phyloP scores from a whole-genome alignment of 2,888 invertebrate genomes.

The Molorchus minor region DNA sequence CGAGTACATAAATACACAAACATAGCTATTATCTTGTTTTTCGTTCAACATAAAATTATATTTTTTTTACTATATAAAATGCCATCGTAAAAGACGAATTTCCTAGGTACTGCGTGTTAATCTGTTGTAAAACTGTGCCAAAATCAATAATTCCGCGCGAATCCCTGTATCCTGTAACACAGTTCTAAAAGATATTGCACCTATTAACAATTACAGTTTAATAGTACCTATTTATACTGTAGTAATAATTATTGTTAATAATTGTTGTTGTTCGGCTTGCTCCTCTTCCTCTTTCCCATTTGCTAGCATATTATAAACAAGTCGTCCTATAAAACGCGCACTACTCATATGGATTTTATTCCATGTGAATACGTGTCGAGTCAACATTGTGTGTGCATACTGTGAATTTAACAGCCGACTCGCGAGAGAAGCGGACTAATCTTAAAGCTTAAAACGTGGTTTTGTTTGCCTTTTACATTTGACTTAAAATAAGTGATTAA shows the following conservation, averaged over 20 bases:
- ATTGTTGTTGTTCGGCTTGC: background rate
- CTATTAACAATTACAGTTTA: no score
- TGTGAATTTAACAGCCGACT: no score
- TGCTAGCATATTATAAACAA: no score
- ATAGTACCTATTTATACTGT: no score
- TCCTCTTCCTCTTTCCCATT: background rate
- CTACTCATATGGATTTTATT: background rate
- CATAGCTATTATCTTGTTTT: no score
- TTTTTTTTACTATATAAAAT: no score
- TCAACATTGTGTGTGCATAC: constrained; percentile 23
- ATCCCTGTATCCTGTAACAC: background rate
- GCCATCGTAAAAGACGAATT: background rate
- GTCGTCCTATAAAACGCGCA: background rate
- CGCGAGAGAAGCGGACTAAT: background rate
- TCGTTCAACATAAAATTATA: no score
- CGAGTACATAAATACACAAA: no score
- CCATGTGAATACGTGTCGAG: constrained; percentile 9
- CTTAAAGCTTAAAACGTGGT: constrained; percentile 2
- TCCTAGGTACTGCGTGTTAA: constrained; percentile 11
- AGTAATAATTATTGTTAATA: background rate
- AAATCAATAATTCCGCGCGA: constrained; percentile 47
- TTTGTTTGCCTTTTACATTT: constrained; percentile 24
- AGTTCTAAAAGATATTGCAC: no score
- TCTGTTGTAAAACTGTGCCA: constrained; percentile 37
- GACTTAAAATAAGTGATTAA: no score